Percentiles rank a stretch among this genome's conserved stretches.
Evolutionary conservation across 2,888 invertebrate genomes (phyloP).

Genomic region (Drosophila multiciliata): DNA sequence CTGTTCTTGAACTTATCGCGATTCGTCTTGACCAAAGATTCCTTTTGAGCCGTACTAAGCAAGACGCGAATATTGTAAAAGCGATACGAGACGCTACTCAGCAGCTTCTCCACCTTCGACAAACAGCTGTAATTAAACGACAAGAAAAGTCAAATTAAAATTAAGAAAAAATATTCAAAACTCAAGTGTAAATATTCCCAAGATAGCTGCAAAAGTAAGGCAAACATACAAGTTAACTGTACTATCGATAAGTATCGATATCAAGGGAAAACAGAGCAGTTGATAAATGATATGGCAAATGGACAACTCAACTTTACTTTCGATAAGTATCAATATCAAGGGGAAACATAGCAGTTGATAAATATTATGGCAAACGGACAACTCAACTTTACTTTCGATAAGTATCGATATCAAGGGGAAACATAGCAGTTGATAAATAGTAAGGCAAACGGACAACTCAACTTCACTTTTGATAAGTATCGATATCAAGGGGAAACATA

Average conservation of each 20-base stretch:
- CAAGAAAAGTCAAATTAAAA: neutral
- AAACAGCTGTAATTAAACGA: slow-evolving; percentile 60
- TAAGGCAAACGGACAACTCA: too few species aligned
- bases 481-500: too few species aligned
- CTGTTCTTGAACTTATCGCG: slow-evolving; percentile 36
- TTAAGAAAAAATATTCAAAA: neutral
- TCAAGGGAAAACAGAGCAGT: neutral
- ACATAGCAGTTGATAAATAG: too few species aligned
- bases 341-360: too few species aligned
- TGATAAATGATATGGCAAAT: too few species aligned
- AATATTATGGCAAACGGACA: too few species aligned
- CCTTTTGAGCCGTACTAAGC: neutral
- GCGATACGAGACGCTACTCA: slow-evolving; percentile 69
- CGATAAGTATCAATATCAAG: too few species aligned
- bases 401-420: too few species aligned
- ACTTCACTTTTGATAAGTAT: too few species aligned
- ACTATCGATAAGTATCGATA: neutral
- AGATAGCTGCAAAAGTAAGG: neutral
- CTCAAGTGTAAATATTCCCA: neutral
- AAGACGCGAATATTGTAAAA: slow-evolving; percentile 67
- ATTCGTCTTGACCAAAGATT: neutral
- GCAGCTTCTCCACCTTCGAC: slow-evolving; percentile 76
- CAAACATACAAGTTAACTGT: neutral
- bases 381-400: too few species aligned
- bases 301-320: too few species aligned